phyloP scores from a whole-genome alignment of 2,113 vertebrate species.

The Oostethus manadensis region DNA sequence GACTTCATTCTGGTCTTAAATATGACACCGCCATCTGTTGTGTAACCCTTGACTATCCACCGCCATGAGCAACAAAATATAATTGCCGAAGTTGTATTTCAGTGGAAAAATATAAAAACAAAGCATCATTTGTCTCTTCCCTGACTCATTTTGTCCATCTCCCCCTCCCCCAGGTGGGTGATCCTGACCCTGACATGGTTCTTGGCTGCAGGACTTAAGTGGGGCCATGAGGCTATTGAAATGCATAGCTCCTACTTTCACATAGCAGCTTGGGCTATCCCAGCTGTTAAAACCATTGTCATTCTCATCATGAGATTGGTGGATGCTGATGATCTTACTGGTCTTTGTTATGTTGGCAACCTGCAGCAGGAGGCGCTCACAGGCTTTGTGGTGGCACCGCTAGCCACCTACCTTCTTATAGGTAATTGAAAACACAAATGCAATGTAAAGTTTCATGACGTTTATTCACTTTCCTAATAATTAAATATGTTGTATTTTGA shows the following conservation, averaged over 20 bases:
- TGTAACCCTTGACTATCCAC: conserved; percentile 7
- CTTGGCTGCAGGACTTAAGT: conserved; percentile 93
- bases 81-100: not conserved
- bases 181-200: conserved; percentile 98
- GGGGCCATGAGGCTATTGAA: conserved; percentile 98
- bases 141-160: conserved; percentile 55
- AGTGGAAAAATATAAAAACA: not conserved
- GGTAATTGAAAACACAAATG: conserved; percentile 44
- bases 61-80: conserved; percentile 15
- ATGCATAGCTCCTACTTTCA: conserved; percentile 99
- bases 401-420: conserved; percentile 94
- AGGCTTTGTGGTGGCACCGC: conserved; percentile 91
- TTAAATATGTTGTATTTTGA: conserved; percentile 5
- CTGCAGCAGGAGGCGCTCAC: conserved; percentile 93
- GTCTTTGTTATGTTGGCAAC: conserved; percentile 94
- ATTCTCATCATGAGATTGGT: conserved; percentile 97
- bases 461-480: not conserved
- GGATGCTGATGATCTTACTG: conserved; percentile 90
- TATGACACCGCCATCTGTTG: conserved; percentile 16
- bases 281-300: conserved; percentile 94
- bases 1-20: conserved; percentile 9
- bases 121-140: not conserved
- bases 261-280: conserved; percentile 97
- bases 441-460: not conserved
- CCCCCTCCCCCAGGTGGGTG: conserved; percentile 83